phyloP scores from a whole-genome alignment of 2,888 invertebrate genomes.

The Agriopis leucophaearia region DNA sequence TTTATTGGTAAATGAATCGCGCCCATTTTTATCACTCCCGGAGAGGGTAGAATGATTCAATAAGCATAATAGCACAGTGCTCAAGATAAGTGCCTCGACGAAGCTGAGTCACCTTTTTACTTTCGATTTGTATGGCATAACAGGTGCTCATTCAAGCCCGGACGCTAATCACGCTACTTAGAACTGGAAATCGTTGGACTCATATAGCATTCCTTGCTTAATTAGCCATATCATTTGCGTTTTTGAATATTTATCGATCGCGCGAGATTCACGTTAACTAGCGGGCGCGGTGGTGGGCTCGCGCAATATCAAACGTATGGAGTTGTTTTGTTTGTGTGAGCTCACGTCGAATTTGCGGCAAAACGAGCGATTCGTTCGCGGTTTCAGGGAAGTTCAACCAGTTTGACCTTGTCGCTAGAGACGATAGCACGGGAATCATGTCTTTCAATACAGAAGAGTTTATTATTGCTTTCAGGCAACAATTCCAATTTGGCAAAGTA shows the following conservation, averaged over 20 bases:
- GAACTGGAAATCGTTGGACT: not conserved
- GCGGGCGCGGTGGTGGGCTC: no score
- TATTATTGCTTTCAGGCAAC: no score
- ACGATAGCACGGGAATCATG: no score
- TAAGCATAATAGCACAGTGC: slow-evolving; percentile 52
- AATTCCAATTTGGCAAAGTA: no score
- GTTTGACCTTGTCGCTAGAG: no score
- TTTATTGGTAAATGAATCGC: slow-evolving; percentile 50
- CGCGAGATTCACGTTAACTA: no score
- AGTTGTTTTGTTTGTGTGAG: no score
- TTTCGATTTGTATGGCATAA: slow-evolving; percentile 31
- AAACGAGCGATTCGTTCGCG: no score
- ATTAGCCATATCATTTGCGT: slow-evolving; percentile 67
- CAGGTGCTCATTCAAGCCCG: slow-evolving; percentile 23
- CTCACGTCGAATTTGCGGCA: no score
- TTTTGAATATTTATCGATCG: not conserved
- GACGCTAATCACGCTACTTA: slow-evolving; percentile 11
- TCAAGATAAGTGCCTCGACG: slow-evolving; percentile 41
- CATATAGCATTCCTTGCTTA: slow-evolving; percentile 53
- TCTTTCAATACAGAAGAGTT: no score
- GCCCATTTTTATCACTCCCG: slow-evolving; percentile 45
- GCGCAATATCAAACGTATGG: no score
- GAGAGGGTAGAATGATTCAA: slow-evolving; percentile 55
- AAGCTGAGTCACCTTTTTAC: slow-evolving; percentile 46
- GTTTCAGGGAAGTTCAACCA: no score